Conservation (phyloP, 2,113 vertebrate genomes). For the Psettodes erumei region DNA sequence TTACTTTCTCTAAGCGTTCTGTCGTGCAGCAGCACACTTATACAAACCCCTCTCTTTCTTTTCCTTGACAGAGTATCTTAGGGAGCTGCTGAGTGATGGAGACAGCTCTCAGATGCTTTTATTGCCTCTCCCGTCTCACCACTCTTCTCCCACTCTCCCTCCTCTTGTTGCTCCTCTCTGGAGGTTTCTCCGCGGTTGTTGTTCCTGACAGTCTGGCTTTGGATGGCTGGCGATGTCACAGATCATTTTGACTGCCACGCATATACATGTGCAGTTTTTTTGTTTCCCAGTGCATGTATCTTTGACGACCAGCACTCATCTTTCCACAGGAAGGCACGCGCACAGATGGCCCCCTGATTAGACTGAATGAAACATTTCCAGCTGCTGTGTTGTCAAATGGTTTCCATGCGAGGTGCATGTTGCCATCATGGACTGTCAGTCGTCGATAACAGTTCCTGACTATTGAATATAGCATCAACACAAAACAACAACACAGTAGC, state of each 20-base stretch:
- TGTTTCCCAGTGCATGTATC: conserved; percentile 8
- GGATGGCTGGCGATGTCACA: conserved; percentile 20
- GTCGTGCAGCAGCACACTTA: conserved; percentile 14
- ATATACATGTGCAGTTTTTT: neutral
- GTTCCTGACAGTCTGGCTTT: conserved; percentile 46
- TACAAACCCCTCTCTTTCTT: conserved; percentile 13
- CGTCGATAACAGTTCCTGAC: conserved; percentile 25
- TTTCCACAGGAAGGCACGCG: neutral
- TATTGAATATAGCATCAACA: conserved; percentile 17
- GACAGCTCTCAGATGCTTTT: conserved; percentile 37
- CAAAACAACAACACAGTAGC: conserved; percentile 47
- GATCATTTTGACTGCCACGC: conserved; percentile 12
- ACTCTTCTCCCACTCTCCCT: conserved; percentile 2
- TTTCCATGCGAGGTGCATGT: conserved; percentile 25
- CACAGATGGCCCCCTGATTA: conserved; percentile 34
- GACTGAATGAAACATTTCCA: conserved; percentile 43
- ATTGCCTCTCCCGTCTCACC: conserved; percentile 15
- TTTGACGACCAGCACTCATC: conserved; percentile 19
- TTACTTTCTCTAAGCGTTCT: conserved; percentile 9
- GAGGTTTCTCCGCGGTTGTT: conserved; percentile 19
- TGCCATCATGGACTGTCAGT: conserved; percentile 3
- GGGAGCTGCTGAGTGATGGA: conserved; percentile 40
- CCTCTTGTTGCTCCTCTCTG: conserved; percentile 18
- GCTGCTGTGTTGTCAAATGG: conserved; percentile 27
- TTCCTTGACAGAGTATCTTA: conserved; percentile 12